Base-by-base conservation (phyloP, 2,888 invertebrate species). In the Amblyteles armatorius region DNA sequence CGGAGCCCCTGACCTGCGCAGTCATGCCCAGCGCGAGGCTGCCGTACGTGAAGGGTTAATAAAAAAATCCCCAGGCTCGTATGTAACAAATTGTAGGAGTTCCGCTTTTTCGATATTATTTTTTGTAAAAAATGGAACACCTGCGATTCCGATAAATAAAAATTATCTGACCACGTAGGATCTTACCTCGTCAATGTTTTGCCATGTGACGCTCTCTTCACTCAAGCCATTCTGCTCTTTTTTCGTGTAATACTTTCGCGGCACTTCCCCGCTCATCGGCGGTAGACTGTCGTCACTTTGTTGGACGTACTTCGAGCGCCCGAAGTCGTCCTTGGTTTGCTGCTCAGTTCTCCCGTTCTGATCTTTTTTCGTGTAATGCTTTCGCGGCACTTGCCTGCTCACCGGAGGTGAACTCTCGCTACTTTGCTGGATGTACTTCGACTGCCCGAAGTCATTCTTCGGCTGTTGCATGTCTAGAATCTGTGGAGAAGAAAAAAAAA, bases 391-490 rank as follows among this genome's bases (percentile, higher is more conserved):
- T 87, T 93, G 92, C 85, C 92, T 90, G 44, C 90, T 91, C 48
- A 88, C 82, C 60, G 90, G 88, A 4, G 92, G 88, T 2, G 92
- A 90, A 71, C 91, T 91, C 22, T 89, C 71, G 73, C 87, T 90
- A 26, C 36, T 87, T 67, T 83, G 73, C 29, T 85, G 78, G 13
- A 57, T 52, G 65, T 77, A 80, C 40, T 84, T 86, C n/a, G 65
- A 16, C 26, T 76, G 55, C 0, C 29, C 88, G 19, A 60, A 85
- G 11, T 82, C 72, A 50, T 82, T 76, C 50, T 73, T 85, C 29
- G 86, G 85, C 82, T 92, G 90, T 60, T 93, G 94, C 91, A 92
- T 91, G 29, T 94, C 93, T 26, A 93, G 87, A 76, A 94, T 92
- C 94, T 94, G 26, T 13, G 4, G 44, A 16, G 16, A 16, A 13